A percentile compares a stretch with the other conserved stretches of the same genome.
Evolutionary conservation across 2,888 invertebrate species (phyloP).

Genomic region (Drosophila algonquin): DNA sequence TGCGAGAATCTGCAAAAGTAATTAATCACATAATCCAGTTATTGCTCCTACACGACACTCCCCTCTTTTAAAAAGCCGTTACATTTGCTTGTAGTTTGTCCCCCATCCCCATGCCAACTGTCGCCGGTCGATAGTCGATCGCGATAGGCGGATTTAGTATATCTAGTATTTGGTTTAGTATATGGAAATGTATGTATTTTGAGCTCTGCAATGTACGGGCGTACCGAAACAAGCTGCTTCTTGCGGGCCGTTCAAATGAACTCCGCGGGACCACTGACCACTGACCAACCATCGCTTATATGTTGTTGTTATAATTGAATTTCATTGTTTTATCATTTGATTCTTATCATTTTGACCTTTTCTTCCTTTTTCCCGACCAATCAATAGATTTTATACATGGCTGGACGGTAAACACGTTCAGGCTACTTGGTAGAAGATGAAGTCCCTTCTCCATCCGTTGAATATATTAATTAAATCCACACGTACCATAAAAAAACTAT

Average conservation of each 20-base stretch:
- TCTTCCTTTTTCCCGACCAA: conserved; percentile 1
- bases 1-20: conserved; percentile 87
- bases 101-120: not conserved
- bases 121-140: too few species aligned
- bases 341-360: conserved; percentile 55
- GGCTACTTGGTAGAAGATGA: conserved; percentile 10
- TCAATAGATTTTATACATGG: conserved; percentile 3
- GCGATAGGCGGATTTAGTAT: too few species aligned
- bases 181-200: too few species aligned
- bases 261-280: too few species aligned
- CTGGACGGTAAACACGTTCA: not conserved
- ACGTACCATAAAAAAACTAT: not conserved
- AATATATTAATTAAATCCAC: conserved; percentile 28
- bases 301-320: conserved; percentile 62
- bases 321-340: conserved; percentile 43
- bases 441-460: not conserved
- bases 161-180: too few species aligned
- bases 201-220: too few species aligned
- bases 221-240: too few species aligned
- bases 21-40: conserved; percentile 81
- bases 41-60: conserved; percentile 26
- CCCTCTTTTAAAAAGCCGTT: conserved; percentile 53
- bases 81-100: conserved; percentile 43
- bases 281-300: conserved; percentile 40
- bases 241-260: too few species aligned